Evolutionary conservation across 2,113 vertebrate species (phyloP), one percentile per base, ranked within the genome.

Genomic region (Bujurquina vittata): DNA sequence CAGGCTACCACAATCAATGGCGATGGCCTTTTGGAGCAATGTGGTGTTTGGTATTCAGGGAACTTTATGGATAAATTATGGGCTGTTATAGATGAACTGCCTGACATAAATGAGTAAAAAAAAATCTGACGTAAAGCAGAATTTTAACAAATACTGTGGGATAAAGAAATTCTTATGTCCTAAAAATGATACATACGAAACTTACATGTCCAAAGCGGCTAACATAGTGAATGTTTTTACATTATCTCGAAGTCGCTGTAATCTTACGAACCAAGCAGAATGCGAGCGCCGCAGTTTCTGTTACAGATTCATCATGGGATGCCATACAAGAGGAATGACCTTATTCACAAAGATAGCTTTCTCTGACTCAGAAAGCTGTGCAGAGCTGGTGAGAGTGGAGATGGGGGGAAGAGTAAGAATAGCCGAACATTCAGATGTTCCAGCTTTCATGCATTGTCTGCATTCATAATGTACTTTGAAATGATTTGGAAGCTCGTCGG

Each of bases 341-440:
- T 60, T 18, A 46, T 43, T 43, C 63, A 6, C 85, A 89, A 88
- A 91, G 89, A 89, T 84, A 92, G 85, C 84, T 77, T 77, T 88
- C 81, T 72, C 26, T 72, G 67, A 72, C 46, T 72, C 46, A 72
- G 46, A 72, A 56, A 72, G 80, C 87, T 87, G 58, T 80, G 73
- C 81, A 79, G 81, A 56, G 63, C 63, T 79, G 83, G 11, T 77
- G 75, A 84, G 82, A 83, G 84, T 80, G 63, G 79, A 86, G 79
- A 87, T 54, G 80, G 46, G 60, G 63, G 29, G 26, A 78, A 78
- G 79, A 84, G 81, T 91, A 92, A 94, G 84, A 94, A 94, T 94
- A 95, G 84, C 87, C 35, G 7, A 58, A 57, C n/a, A 37, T 83
- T 83, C 72, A 83, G 75, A 84, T 61, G 56, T 80, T 85, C 74